These are phyloP conservation scores for Torymus tubicola DNA, from an alignment of 2,888 invertebrate genomes.

Conservation along the genomic window DNA sequence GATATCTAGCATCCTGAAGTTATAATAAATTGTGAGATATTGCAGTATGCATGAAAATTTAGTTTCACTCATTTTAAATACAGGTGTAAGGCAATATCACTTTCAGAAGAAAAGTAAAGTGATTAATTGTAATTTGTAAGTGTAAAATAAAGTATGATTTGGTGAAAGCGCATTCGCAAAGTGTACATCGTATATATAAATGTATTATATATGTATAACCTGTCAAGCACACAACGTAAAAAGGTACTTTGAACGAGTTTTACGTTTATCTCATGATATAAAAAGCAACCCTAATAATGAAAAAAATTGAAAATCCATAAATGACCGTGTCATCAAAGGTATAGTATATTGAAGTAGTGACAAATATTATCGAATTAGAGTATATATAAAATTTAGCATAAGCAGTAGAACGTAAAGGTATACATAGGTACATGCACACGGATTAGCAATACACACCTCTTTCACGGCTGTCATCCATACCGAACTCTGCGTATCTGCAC, in stretches of 20 bases:
- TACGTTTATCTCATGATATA: too few species aligned
- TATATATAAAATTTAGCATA: too few species aligned
- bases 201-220: slow-evolving; percentile 42
- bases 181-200: slow-evolving; percentile 19
- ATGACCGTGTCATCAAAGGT: too few species aligned
- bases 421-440: slow-evolving; percentile 2
- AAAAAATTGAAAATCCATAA: too few species aligned
- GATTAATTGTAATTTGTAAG: not conserved
- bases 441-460: slow-evolving; percentile 42
- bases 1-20: too few species aligned
- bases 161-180: slow-evolving; percentile 31
- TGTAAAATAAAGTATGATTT: slow-evolving; percentile 4
- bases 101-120: too few species aligned
- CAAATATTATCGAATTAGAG: too few species aligned
- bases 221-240: slow-evolving; percentile 15
- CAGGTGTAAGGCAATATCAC: too few species aligned
- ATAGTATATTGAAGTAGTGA: too few species aligned
- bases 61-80: not conserved
- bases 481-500: not conserved
- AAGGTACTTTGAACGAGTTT: too few species aligned
- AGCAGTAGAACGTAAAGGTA: not conserved
- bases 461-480: slow-evolving; percentile 45
- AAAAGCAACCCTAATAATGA: too few species aligned
- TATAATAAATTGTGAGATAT: slow-evolving; percentile 1
- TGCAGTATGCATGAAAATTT: not conserved